Evolutionary conservation across 1,140 invertebrate species (phyloP), one percentile per base, ranked within the genome.

Genomic region (Ceratosolen fusciceps): DNA sequence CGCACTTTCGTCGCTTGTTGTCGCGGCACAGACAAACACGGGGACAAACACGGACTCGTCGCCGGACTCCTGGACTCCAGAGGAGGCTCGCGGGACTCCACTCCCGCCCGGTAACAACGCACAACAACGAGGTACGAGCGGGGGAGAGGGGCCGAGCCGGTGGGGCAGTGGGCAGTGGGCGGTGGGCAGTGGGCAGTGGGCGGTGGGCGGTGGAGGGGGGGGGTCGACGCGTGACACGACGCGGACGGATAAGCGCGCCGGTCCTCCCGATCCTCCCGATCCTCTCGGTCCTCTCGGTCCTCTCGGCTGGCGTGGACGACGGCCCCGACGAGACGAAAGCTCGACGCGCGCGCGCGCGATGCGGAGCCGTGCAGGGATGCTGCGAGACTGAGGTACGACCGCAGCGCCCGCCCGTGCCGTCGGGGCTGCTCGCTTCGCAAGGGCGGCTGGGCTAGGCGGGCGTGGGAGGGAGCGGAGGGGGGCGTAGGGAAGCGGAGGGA

Each of bases 331-430:
- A 19, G n/a, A 56, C 19, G 10, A 58, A 24, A 56, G 43, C 68
- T 49, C 68, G 31, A 24, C 49, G 68, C 39, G n/a, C 70, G 60
- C 83, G 74, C 82, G 65, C 81, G 65, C 82, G 80, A 84, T 80
- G 84, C 84, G 88, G 85, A 86, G 84, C 88, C 82, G 83, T 82
- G 83, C 88, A 88, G 88, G 88, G 88, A 89, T 86, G 89, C 89
- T 90, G 89, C 85, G 86, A 88, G 85, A 90, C 89, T 90, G 88
- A 89, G 86, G 87, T 49, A 62, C 88, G 83, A 89, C 82, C 83
- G 83, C 83, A 84, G 85, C 84, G 85, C 84, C 83, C 56, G 34
- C 5, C 12, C n/a, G n/a, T n/a, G 16, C n/a, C 12, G 37, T 26
- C 16, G 21, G 1, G 31, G 29, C 1, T 4, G n/a, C n/a, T n/a